Evolutionary conservation across 1,140 invertebrate genomes (phyloP).

Genomic region (Zaprionus inermis): DNA sequence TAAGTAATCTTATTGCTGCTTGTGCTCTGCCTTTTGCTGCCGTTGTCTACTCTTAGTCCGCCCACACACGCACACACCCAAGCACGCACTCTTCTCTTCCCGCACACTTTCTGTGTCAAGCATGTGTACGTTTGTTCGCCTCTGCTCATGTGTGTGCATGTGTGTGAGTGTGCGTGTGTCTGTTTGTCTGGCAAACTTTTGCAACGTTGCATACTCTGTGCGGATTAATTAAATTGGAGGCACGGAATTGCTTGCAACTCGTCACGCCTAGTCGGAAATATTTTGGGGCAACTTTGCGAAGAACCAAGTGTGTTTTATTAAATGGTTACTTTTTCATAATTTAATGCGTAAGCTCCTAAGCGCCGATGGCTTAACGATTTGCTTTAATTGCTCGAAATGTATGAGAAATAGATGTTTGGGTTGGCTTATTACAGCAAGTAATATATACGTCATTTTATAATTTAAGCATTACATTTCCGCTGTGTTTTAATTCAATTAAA

Average conservation of each 20-base stretch:
- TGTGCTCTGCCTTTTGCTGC: conserved; percentile 48
- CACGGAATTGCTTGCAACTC: conserved; percentile 54
- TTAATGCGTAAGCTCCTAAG: conserved; percentile 43
- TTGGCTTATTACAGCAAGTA: too few relatives aligned
- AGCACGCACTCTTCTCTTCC: neutral
- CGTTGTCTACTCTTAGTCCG: conserved; percentile 66
- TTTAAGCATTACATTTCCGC: too few relatives aligned
- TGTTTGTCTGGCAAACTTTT: conserved; percentile 69
- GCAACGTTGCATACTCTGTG: conserved; percentile 79
- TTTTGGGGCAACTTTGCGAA: conserved; percentile 40
- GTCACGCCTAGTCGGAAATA: conserved; percentile 41
- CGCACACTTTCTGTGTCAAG: conserved; percentile 56
- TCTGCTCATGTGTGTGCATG: conserved; percentile 36
- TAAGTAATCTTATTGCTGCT: conserved; percentile 76
- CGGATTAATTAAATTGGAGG: conserved; percentile 80
- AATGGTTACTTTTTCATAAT: conserved; percentile 51
- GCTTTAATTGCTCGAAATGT: too few relatives aligned
- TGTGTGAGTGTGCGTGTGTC: conserved; percentile 30
- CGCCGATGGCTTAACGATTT: neutral
- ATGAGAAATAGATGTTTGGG: neutral
- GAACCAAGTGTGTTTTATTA: conserved; percentile 47
- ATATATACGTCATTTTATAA: too few relatives aligned
- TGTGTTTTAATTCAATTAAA: too few relatives aligned
- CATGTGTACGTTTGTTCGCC: conserved; percentile 56
- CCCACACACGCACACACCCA: conserved; percentile 2